A percentile compares a stretch with the other conserved stretches of the same genome.
Conservation (phyloP, 2,797 vertebrate genomes). For the Chiloscyllium punctatum region DNA sequence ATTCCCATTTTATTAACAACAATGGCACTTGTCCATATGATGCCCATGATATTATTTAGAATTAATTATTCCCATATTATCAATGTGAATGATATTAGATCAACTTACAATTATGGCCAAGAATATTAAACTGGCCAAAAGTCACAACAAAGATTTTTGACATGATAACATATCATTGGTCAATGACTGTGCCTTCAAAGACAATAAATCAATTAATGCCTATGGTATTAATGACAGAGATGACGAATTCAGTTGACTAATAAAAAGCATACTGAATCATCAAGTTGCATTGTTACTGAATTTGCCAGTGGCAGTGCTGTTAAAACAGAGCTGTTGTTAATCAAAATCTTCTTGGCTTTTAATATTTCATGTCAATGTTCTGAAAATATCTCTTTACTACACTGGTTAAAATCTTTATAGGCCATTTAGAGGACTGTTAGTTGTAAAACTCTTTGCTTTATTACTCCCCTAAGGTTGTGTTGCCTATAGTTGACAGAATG, state of each 20-base stretch:
- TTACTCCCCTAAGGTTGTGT: conserved; percentile 35
- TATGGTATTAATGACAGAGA: background rate
- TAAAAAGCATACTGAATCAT: background rate
- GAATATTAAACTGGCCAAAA: background rate
- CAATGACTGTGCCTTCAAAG: background rate
- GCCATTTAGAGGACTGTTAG: conserved; percentile 33
- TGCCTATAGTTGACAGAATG: conserved; percentile 28
- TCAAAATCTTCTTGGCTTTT: conserved; percentile 28
- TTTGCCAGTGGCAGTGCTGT: conserved; percentile 22
- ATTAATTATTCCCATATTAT: background rate
- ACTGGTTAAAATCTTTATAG: conserved; percentile 34
- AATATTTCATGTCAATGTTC: conserved; percentile 29
- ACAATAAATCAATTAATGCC: background rate
- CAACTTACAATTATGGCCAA: background rate
- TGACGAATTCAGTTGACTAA: conserved; percentile 8
- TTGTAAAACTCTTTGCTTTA: conserved; percentile 33
- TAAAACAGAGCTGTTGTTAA: conserved; percentile 25
- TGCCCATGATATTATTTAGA: background rate
- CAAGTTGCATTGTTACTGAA: background rate
- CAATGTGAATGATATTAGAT: background rate
- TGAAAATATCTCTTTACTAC: conserved; percentile 27
- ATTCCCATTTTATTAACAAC: background rate
- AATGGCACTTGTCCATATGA: background rate
- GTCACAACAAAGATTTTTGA: background rate
- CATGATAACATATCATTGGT: background rate